Evolutionary conservation across 2,113 vertebrate genomes (phyloP), one percentile per base, ranked within the genome.

Genomic region (Brachionichthys hirsutus): DNA sequence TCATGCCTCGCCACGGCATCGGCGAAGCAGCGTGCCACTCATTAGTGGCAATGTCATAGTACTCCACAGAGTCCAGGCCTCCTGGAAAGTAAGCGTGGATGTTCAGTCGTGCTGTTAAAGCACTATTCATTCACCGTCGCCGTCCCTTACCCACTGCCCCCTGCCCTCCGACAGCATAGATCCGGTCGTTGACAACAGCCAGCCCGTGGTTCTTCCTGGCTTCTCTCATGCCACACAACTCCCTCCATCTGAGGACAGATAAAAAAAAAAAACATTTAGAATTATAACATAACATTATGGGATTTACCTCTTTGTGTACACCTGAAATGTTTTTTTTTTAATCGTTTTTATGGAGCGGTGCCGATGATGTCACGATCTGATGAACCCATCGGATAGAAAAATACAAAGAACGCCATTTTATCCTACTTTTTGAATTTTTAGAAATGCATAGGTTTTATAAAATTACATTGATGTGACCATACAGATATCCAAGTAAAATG

Each of bases 1-100:
- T 98, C 19, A 98, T 90, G 9, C 97, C 96, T 68, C 96, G 93
- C 96, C 95, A 99, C 0, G 96, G 95, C 95, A 99, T 99, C 1
- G 94, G 89, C 0, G 95, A 89, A 12, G 96, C 94, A 81, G 91
- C 88, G 78, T 94, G 94, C 96, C 95, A 99, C 78, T 97, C 95
- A 3, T 98, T 97, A 69, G 87, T 90, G 74, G 92, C 92, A 75
- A 98, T 98, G 80, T 98, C 95, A 0, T 98, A 98, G 85, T 94
- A 98, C 80, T 98, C 96, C 80, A 98, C 94, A 1, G 93, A 96
- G 86, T 98, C 96, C 66, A 99, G 92, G 52, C 95, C 95, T 85
- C 95, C 96, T 98, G 11, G 17, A 30, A 48, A 52, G 24, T 4
- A 30, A 8, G 8, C 24, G 8, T 6, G 24, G 24, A 30, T 24